A percentile compares a stretch with the other conserved stretches of the same genome.
Evolutionary conservation across 2,888 invertebrate genomes (phyloP).

Genomic region (Rhamphomyia laevipes): DNA sequence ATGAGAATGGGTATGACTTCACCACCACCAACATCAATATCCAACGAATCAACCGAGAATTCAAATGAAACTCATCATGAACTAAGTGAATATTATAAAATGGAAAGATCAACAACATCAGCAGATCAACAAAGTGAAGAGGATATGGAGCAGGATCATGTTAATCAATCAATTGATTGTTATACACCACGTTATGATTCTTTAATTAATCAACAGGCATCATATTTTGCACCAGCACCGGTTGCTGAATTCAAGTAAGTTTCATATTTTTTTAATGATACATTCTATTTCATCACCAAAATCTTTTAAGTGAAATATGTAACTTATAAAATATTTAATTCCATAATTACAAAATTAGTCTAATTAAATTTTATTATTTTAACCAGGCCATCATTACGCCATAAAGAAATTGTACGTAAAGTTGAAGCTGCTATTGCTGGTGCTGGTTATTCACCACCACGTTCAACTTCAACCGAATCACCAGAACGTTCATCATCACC

Average conservation of each 20-base stretch:
- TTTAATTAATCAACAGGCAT: conserved; percentile 19
- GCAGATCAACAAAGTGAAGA: not conserved
- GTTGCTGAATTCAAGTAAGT: conserved; percentile 36
- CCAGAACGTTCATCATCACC: conserved; percentile 42
- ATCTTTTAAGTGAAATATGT: too few relatives aligned
- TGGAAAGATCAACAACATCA: conserved; percentile 9
- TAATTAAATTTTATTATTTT: too few relatives aligned
- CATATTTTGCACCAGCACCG: conserved; percentile 29
- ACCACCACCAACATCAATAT: conserved; percentile 16
- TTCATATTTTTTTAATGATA: too few relatives aligned
- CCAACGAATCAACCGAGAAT: conserved; percentile 11
- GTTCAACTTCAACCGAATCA: conserved; percentile 41
- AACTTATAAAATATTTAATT: too few relatives aligned
- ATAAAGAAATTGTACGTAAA: conserved; percentile 46
- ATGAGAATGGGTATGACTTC: conserved; percentile 11
- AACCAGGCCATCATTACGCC: conserved; percentile 28
- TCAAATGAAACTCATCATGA: conserved; percentile 4
- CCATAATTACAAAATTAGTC: too few relatives aligned
- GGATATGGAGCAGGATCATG: conserved; percentile 4
- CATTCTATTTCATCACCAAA: too few relatives aligned
- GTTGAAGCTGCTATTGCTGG: conserved; percentile 52
- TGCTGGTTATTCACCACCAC: conserved; percentile 46
- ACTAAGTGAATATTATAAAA: conserved; percentile 7
- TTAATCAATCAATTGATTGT: conserved; percentile 3
- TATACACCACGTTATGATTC: conserved; percentile 17